Percentiles rank a stretch among this genome's conserved stretches.
These are phyloP conservation scores for Chrysina gloriosa DNA, from an alignment of 2,888 invertebrate genomes.

Conservation along the genomic window DNA sequence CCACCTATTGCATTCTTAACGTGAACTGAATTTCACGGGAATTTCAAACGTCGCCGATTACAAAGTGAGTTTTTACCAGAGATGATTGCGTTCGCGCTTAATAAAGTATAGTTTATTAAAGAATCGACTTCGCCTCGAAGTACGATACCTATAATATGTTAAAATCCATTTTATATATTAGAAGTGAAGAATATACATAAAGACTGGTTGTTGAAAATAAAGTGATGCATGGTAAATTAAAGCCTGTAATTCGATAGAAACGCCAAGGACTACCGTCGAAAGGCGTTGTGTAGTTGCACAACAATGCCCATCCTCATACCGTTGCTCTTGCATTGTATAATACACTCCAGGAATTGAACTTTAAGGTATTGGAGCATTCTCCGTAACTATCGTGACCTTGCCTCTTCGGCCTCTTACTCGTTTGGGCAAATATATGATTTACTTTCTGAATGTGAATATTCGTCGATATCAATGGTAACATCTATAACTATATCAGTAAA, in stretches of 20 bases:
- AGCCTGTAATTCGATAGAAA: conserved; percentile 20
- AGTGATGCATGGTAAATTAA: conserved; percentile 7
- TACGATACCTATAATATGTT: too few relatives aligned
- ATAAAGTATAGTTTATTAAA: too few relatives aligned
- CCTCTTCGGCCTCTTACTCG: conserved; percentile 17
- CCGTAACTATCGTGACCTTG: conserved; percentile 15
- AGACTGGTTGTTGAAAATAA: neutral
- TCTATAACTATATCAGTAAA: too few relatives aligned
- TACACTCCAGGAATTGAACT: conserved; percentile 23
- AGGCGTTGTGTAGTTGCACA: conserved; percentile 23
- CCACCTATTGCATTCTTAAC: too few relatives aligned
- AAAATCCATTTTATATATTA: too few relatives aligned
- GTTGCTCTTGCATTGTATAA: conserved; percentile 11
- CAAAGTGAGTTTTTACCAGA: too few relatives aligned
- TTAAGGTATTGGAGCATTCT: conserved; percentile 25
- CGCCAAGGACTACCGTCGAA: conserved; percentile 27
- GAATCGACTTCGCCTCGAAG: too few relatives aligned
- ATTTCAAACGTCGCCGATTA: too few relatives aligned
- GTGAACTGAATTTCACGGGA: too few relatives aligned
- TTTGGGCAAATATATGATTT: conserved; percentile 17
- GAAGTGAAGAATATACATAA: conserved; percentile 6
- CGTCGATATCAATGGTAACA: too few relatives aligned
- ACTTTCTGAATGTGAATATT: too few relatives aligned
- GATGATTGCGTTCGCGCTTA: too few relatives aligned
- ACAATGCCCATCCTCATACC: conserved; percentile 25